phyloP scores from a whole-genome alignment of 2,113 vertebrate genomes.

The Thalassarche chlororhynchos region DNA sequence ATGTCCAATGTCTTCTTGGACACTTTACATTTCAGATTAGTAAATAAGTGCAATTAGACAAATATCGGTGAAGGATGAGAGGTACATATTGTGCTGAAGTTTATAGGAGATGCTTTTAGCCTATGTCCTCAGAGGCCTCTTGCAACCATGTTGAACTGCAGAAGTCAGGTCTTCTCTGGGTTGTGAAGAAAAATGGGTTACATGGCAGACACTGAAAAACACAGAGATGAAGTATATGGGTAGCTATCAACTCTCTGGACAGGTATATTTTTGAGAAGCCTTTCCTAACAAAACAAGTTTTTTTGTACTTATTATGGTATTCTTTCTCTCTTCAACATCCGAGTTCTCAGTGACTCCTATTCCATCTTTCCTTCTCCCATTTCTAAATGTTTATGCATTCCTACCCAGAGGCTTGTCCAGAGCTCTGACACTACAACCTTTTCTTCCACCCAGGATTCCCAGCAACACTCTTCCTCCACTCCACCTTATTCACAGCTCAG shows the following conservation, averaged over 20 bases:
- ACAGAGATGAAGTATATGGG: neutral
- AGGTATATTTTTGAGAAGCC: neutral
- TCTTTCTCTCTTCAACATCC: neutral
- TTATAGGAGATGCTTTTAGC: neutral
- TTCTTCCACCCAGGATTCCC: neutral
- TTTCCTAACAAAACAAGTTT: neutral
- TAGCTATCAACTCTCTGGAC: neutral
- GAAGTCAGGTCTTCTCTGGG: neutral
- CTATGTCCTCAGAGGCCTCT: neutral
- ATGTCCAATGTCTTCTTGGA: neutral
- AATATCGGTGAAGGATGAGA: neutral
- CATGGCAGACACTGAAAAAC: neutral
- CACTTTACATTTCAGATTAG: neutral
- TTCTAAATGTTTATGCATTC: neutral
- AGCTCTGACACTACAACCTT: neutral
- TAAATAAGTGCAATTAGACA: neutral
- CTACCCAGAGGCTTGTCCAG: neutral
- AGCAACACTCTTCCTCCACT: neutral
- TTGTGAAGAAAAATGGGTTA: neutral
- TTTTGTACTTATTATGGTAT: neutral
- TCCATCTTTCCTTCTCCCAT: neutral
- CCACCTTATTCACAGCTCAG: neutral
- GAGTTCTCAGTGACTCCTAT: neutral
- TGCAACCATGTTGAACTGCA: neutral
- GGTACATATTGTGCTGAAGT: neutral